A percentile compares a stretch with the other conserved stretches of the same genome.
phyloP scores from a whole-genome alignment of 1,140 invertebrate species.

The Zaprionus vittiger region DNA sequence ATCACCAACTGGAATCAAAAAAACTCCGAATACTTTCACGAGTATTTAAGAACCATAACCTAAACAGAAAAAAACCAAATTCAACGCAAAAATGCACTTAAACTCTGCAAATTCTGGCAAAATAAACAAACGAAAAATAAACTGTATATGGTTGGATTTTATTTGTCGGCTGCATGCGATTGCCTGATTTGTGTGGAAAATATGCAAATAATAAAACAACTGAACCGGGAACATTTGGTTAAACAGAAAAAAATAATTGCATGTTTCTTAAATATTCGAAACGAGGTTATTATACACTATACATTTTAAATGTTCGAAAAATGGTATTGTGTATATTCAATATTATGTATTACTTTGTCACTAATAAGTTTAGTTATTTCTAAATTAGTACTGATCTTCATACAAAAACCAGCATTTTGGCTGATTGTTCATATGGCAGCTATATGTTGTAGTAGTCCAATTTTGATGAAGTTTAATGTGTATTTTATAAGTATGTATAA shows the following conservation, averaged over 20 bases:
- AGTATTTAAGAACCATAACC: constrained; percentile 30
- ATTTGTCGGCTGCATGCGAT: constrained; percentile 57
- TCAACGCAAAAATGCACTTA: constrained; percentile 26
- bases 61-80: constrained; percentile 9
- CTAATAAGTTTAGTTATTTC: too few species aligned
- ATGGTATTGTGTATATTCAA: too few species aligned
- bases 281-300: background rate
- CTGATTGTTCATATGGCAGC: too few species aligned
- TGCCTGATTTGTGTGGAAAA: constrained; percentile 58
- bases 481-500: too few species aligned
- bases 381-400: too few species aligned
- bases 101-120: constrained; percentile 18
- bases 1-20: constrained; percentile 26
- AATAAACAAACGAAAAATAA: constrained; percentile 34
- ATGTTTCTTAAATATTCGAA: background rate
- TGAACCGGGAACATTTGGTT: constrained; percentile 28
- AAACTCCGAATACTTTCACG: constrained; percentile 7
- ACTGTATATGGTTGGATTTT: constrained; percentile 28
- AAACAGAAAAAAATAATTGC: constrained; percentile 16
- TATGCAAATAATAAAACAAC: constrained; percentile 63
- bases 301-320: background rate
- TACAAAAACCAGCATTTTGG: too few species aligned
- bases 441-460: too few species aligned
- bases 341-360: too few species aligned
- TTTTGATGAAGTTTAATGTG: too few species aligned